Conservation (phyloP, 2,888 invertebrate species). For the Teleiodes luculella region DNA sequence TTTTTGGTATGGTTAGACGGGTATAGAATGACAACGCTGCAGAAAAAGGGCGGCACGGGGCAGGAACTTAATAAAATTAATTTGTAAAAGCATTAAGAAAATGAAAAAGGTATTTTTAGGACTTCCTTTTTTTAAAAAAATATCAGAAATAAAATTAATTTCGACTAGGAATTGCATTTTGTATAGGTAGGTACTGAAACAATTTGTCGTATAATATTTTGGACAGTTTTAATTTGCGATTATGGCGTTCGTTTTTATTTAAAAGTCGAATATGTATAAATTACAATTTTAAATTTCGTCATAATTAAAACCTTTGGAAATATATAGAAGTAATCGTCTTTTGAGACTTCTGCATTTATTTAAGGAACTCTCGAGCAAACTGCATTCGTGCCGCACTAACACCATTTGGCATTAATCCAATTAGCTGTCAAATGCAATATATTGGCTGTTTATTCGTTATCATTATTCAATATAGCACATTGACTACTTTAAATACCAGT, state of each 20-base stretch:
- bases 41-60: neutral
- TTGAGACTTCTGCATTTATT: no score
- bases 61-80: conserved; percentile 7
- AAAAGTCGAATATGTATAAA: no score
- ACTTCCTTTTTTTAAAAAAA: neutral
- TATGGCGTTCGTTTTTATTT: no score
- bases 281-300: no score
- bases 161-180: neutral
- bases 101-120: conserved; percentile 1
- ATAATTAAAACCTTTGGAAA: no score
- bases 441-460: neutral
- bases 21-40: conserved; percentile 4
- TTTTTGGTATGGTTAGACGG: neutral
- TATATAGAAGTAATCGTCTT: no score
- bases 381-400: neutral
- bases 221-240: neutral
- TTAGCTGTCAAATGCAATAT: conserved; percentile 4
- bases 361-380: neutral
- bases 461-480: conserved; percentile 2
- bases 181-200: neutral
- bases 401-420: neutral
- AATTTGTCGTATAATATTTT: neutral
- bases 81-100: conserved; percentile 10
- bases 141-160: conserved; percentile 6
- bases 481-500: neutral